These are phyloP conservation scores for Drosophila rufa DNA, from an alignment of 1,140 invertebrate genomes.

Conservation along the genomic window DNA sequence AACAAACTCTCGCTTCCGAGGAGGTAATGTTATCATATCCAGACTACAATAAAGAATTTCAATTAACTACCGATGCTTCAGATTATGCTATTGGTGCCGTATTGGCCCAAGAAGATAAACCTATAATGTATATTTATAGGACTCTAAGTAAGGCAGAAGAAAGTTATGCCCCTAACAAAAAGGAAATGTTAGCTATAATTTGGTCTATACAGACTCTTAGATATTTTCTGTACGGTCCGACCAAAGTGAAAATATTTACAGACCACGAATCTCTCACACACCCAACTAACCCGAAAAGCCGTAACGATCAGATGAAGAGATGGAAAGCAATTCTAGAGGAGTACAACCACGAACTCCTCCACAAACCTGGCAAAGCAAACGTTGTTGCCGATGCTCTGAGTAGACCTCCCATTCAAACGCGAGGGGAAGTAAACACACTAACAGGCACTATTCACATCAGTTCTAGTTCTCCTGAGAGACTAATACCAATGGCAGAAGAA, in stretches of 20 bases:
- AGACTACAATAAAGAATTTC: neutral
- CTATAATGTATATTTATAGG: neutral
- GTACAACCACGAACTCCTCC: neutral
- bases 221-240: neutral
- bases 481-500: neutral
- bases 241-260: neutral
- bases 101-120: slow-evolving; percentile 1
- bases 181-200: too few species aligned
- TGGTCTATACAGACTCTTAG: too few species aligned
- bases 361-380: neutral
- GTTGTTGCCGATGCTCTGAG: neutral
- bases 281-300: neutral
- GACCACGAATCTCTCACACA: neutral
- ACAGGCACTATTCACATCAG: neutral
- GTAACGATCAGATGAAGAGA: neutral
- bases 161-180: too few species aligned
- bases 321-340: neutral
- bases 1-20: neutral
- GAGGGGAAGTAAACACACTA: neutral
- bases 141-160: too few species aligned
- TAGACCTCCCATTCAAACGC: neutral
- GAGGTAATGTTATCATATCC: neutral
- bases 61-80: neutral
- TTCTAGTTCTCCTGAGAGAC: neutral
- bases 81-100: neutral